Conservation (phyloP, 2,113 vertebrate species). For the Delphinapterus leucas region DNA sequence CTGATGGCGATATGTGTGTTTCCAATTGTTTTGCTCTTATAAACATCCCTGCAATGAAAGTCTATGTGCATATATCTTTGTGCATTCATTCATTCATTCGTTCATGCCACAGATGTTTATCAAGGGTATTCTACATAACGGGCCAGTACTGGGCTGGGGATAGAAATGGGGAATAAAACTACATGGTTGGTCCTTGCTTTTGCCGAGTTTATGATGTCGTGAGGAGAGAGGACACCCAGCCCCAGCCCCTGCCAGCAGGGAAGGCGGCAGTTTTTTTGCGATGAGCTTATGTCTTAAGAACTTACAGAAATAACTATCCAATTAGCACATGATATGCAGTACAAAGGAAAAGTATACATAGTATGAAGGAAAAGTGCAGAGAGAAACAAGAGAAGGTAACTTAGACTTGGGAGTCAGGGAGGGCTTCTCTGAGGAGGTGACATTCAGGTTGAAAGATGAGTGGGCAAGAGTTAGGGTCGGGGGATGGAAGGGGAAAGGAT, state of each 20-base stretch:
- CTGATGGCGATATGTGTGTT: not conserved
- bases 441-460: not conserved
- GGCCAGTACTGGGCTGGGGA: not conserved
- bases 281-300: not conserved
- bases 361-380: not conserved
- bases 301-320: not conserved
- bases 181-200: not conserved
- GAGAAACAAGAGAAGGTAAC: not conserved
- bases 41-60: not conserved
- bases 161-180: not conserved
- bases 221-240: not conserved
- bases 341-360: not conserved
- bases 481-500: not conserved
- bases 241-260: not conserved
- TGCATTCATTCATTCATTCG: not conserved
- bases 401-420: not conserved
- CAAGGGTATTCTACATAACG: not conserved
- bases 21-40: conserved; percentile 27
- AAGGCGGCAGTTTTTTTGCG: not conserved
- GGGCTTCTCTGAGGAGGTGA: not conserved
- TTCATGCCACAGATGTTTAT: not conserved
- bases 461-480: not conserved
- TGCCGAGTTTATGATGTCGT: not conserved
- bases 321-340: not conserved
- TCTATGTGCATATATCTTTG: not conserved